Base-by-base conservation (phyloP, 2,888 invertebrate genomes). In the Ectobius pallidus region DNA sequence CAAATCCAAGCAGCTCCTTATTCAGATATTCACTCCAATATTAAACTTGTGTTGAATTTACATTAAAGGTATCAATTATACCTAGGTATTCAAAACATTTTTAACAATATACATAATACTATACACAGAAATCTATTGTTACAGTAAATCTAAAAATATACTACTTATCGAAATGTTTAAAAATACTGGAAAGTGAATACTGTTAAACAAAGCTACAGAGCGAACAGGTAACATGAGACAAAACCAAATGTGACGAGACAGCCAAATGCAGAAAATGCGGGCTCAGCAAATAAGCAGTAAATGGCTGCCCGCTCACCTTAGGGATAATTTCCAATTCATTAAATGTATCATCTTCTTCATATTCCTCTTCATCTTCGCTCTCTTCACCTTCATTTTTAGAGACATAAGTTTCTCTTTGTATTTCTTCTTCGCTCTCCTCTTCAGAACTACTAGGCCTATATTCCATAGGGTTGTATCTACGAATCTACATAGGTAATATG, bases 361-460 rank as follows among this genome's bases (percentile, higher is more conserved):
- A 84, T 82, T 84, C 83, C 76, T 84, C 83, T n/a, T 83, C 77
- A 82, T 84, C 52, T 74, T 71, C 52, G 71, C 69, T 42, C 72
- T n/a, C 46, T 46, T 34, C 34, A 18, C 32, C 18, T n/a, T 46
- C 25, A 44, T 46, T n/a, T 44, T 65, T 44, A 46, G 44, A 20
- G 25, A 65, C 65, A 22, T 25, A 25, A 11, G 4, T 52, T 42
- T 83, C 83, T 76, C 84, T 76, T 62, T 79, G 83, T 77, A 84
- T 82, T 20, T 83, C 77, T 76, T 74, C 76, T 49, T 74, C 75
- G 34, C 70, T 69, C 52, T 73, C 74, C 44, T 75, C 75, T 68
- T 75, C 75, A 20, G 75, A 74, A 65, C 75, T 75, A 75, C 74
- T 74, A 69, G 74, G 74, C 39, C 55, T 61, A 74, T 69, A 75